Evolutionary conservation across 2,888 invertebrate genomes (phyloP).

Genomic region (Lepidocyrtoides sp.): DNA sequence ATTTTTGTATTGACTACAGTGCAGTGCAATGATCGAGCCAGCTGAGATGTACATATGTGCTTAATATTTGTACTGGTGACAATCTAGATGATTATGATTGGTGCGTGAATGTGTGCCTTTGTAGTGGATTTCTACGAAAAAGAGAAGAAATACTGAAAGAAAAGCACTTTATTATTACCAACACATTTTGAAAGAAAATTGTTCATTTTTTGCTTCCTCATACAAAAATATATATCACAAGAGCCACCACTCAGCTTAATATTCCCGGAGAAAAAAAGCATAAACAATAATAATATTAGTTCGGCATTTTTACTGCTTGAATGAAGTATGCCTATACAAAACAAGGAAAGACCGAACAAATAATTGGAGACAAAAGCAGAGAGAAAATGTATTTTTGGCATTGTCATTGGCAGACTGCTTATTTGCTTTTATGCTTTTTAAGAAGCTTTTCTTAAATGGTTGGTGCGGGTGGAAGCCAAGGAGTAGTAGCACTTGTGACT

Average conservation of each 20-base stretch:
- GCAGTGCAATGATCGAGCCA: not conserved
- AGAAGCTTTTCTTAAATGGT: not conserved
- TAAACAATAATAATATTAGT: not conserved
- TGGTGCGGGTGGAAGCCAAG: not conserved
- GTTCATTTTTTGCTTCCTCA: not conserved
- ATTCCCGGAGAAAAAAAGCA: not conserved
- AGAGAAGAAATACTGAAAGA: not conserved
- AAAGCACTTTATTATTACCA: constrained; percentile 37
- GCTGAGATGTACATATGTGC: not conserved
- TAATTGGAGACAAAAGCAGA: not conserved
- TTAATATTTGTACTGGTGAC: constrained; percentile 1
- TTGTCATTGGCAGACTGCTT: constrained; percentile 27
- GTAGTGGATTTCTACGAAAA: not conserved
- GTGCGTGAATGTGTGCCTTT: not conserved
- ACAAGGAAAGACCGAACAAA: not conserved
- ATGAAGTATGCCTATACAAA: too few relatives aligned
- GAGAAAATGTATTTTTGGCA: not conserved
- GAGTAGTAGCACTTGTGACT: not conserved
- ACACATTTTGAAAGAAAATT: not conserved
- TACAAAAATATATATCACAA: too few relatives aligned
- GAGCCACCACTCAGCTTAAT: not conserved
- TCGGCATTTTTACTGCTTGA: not conserved
- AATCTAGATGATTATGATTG: not conserved
- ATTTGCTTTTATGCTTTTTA: not conserved
- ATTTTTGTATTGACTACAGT: not conserved